Conservation (phyloP, 53 echinoderm and acorn worm genomes). For the Antedon mediterranea region DNA sequence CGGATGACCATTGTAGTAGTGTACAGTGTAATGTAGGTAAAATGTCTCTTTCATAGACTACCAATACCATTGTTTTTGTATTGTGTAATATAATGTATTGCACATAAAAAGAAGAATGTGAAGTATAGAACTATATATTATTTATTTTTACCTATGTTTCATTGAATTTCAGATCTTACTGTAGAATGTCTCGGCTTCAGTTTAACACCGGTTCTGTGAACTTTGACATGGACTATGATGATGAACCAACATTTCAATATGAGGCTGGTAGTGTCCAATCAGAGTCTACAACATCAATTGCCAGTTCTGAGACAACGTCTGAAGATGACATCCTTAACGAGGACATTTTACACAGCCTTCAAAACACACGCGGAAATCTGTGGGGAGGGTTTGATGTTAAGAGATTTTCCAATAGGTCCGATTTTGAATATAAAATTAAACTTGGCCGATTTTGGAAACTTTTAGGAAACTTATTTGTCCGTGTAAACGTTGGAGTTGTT, state of each 20-base stretch:
- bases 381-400: background rate
- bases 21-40: no score
- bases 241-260: background rate
- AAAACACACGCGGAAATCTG: background rate
- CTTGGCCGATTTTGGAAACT: conserved; percentile 33
- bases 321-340: background rate
- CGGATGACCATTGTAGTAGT: no score
- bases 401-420: background rate
- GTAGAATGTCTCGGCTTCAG: background rate
- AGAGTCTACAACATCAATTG: background rate
- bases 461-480: conserved; percentile 35
- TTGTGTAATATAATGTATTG: no score
- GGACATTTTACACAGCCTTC: background rate
- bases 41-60: no score
- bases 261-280: background rate
- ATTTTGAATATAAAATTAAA: background rate
- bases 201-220: background rate
- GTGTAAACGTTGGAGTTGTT: conserved; percentile 34
- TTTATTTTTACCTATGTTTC: no score
- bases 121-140: no score
- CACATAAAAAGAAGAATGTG: no score
- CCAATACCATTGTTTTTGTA: no score
- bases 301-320: background rate
- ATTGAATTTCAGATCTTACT: no score
- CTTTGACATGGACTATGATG: background rate